phyloP scores from a whole-genome alignment of 2,113 vertebrate species.

The Arvicanthis niloticus region DNA sequence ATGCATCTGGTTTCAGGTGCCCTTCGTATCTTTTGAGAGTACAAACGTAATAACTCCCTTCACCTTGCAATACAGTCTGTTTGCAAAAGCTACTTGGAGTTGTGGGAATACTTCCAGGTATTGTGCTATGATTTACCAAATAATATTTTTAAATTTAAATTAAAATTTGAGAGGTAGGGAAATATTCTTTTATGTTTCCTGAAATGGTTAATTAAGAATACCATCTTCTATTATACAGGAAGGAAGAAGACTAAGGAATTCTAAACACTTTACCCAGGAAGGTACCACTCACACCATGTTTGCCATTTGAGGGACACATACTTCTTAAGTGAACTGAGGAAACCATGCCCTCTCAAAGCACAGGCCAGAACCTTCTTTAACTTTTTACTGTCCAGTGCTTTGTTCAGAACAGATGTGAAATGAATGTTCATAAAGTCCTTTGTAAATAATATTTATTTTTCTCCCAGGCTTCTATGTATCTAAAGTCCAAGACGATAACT shows the following conservation, averaged over 20 bases:
- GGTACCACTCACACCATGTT: not conserved
- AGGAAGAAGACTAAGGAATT: not conserved
- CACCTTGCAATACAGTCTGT: not conserved
- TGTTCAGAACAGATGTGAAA: not conserved
- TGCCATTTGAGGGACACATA: not conserved
- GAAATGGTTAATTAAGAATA: not conserved
- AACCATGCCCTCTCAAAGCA: not conserved
- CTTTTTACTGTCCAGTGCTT: not conserved
- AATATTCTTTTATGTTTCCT: not conserved
- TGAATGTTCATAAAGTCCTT: not conserved
- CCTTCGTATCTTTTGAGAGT: not conserved
- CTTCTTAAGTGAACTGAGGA: not conserved
- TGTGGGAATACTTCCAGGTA: not conserved
- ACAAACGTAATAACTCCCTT: not conserved
- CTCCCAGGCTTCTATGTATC: not conserved
- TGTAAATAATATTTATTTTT: not conserved
- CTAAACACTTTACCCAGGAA: not conserved
- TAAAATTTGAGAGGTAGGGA: not conserved
- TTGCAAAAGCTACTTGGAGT: not conserved
- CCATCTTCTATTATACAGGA: not conserved
- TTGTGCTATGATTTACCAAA: not conserved
- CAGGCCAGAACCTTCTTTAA: not conserved
- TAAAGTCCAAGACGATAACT: not conserved
- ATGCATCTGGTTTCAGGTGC: not conserved
- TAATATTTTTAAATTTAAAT: slow-evolving; percentile 2